Evolutionary conservation across 2,888 invertebrate genomes (phyloP).

Genomic region (Cheilosia vernalis): DNA sequence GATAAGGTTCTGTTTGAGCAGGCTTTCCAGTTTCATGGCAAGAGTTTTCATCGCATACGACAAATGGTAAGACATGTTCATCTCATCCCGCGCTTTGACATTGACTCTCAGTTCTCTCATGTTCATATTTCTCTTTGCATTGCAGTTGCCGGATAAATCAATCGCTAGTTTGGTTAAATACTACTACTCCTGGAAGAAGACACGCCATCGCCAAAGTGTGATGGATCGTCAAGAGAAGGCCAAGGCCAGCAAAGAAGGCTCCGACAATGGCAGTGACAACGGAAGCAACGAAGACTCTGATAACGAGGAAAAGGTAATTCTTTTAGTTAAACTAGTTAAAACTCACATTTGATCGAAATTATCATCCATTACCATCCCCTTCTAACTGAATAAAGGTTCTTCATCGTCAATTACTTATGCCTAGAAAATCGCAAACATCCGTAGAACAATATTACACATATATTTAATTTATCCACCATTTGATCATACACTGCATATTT

Average conservation of each 20-base stretch:
- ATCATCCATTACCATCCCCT: constrained; percentile 43
- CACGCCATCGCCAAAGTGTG: constrained; percentile 93
- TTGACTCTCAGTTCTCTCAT: not conserved
- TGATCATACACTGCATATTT: constrained; percentile 1
- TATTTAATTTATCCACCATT: constrained; percentile 13
- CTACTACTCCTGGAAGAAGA: constrained; percentile 99
- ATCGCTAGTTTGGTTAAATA: constrained; percentile 98
- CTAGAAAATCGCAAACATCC: constrained; percentile 8
- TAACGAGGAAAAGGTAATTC: constrained; percentile 92
- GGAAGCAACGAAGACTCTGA: constrained; percentile 94
- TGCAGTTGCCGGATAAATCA: constrained; percentile 96
- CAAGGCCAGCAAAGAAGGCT: constrained; percentile 85
- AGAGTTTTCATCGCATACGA: constrained; percentile 97
- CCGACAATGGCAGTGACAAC: constrained; percentile 92
- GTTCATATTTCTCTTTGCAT: not conserved
- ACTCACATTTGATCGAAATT: not conserved
- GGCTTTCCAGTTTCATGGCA: constrained; percentile 98
- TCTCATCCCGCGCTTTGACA: not conserved
- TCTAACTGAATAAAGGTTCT: constrained; percentile 48
- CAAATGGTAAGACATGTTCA: constrained; percentile 91
- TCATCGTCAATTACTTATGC: constrained; percentile 25
- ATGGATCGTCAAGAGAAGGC: constrained; percentile 93
- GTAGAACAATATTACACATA: constrained; percentile 16
- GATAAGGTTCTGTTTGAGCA: constrained; percentile 99
- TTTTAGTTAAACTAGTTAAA: not conserved